Base-by-base conservation (phyloP, 2,797 vertebrate species). In the Neoniphon sammara region DNA sequence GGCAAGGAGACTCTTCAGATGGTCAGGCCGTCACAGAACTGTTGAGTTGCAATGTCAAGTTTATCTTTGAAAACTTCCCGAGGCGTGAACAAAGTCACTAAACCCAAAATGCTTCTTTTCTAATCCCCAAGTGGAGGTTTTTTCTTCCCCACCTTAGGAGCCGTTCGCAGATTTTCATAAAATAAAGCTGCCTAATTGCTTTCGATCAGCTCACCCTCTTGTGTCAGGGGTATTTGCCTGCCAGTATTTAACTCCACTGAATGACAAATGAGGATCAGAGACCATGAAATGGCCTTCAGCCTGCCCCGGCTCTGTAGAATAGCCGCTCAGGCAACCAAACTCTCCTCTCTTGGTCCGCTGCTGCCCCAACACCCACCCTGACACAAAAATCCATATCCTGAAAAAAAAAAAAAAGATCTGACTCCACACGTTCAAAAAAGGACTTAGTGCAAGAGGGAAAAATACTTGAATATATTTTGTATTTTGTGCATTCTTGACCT, bases 181-280 rank as follows among this genome's bases (percentile, higher is more conserved):
- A 47, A 52, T 83, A 77, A 83, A 75, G 50, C 21, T 6, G 12
- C 68, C 84, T 93, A 91, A 94, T 94, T 92, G 90, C 87, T 87
- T 94, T 94, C 91, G 90, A 94, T 94, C 86, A 65, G 56, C 81
- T 84, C 66, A 75, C 87, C 85, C 86, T 78, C 73, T 60, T 4
- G 61, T 90, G 89, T 93, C 92, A 86, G 86, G 70, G 80, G 84
- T 86, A 87, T 93, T 93, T 93, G 89, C 93, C 90, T 90, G 90
- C 83, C 66, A 91, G 89, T 93, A 91, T 93, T 93, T 93, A 94
- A 93, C 73, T 54, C 88, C 52, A 83, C 90, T 89, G 80, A 89
- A 92, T 94, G 91, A 94, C 91, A 93, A 94, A 94, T 92, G 92
- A 93, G 91, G 86, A 88, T 82, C 92, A 88, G 84, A 75, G 84